Evolutionary conservation across 2,113 vertebrate species (phyloP), one percentile per base, ranked within the genome.

Genomic region (Andinoacara biseriatus): DNA sequence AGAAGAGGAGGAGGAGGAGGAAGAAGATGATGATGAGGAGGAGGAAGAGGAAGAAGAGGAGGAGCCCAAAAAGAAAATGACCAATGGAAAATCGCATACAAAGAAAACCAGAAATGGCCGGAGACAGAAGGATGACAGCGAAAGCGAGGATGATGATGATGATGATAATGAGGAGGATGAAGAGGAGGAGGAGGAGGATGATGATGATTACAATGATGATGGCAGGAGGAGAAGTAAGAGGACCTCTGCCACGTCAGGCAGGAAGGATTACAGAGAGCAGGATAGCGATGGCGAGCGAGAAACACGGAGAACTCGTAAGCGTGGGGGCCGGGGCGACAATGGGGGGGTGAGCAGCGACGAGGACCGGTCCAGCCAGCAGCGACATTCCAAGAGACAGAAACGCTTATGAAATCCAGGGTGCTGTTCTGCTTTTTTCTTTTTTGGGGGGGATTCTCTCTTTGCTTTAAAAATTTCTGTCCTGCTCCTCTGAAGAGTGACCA

Each of bases 301-400:
- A 83, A 89, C 90, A 18, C 84, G 90, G 93, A 88, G 89, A 93
- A 93, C 94, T 91, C 93, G 92, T 62, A 86, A 87, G 10, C 86
- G 74, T 46, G 85, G 86, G 58, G 81, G 69, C 6, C 84, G 58
- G 57, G 74, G 62, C 2, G 38, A 86, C 0, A 74, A 76, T 0
- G 81, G 56, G 9, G 87, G 83, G 5, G 90, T 40, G 22, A 94
- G 93, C 87, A 93, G 92, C 5, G 94, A 95, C 2, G 94, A 95
- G 60, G 94, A 95, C n/a, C 87, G 79, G 24, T 63, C 86, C 63
- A 74, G 33, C 82, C 93, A 91, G 83, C 95, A 93, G 88, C 95
- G 93, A 94, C 95, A 95, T 96, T 96, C 96, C 95, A 96, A 96
- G 92, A 93, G 94, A 88, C 94, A 88, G 84, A 96, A 95, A 90